These are phyloP conservation scores for Euplagia quadripunctaria DNA, from an alignment of 2,888 invertebrate species.

Conservation along the genomic window DNA sequence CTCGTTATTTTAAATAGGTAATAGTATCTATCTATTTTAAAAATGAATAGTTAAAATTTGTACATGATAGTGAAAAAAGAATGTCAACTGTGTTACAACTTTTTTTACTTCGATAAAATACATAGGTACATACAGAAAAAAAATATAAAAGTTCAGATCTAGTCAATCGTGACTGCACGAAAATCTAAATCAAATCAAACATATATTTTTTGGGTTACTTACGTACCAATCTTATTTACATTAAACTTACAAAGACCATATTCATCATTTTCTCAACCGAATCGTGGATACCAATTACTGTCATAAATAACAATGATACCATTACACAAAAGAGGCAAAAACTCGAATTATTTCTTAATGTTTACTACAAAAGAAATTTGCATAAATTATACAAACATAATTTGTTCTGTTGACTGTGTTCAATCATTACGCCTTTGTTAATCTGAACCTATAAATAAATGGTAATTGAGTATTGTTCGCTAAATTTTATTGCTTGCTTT, in stretches of 20 bases:
- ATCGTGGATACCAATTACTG: background rate
- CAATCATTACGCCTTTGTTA: conserved; percentile 54
- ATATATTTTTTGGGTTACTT: no score
- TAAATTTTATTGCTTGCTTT: conserved; percentile 49
- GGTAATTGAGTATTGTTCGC: conserved; percentile 55
- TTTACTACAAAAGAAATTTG: conserved; percentile 50
- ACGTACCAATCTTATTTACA: no score
- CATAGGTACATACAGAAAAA: no score
- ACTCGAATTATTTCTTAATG: conserved; percentile 23
- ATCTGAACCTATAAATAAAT: conserved; percentile 58
- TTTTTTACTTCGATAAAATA: no score
- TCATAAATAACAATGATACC: background rate
- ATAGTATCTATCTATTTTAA: no score
- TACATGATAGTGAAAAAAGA: no score
- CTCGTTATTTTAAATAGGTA: no score
- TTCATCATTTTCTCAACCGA: background rate
- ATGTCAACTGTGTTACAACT: no score
- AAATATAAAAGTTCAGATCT: no score
- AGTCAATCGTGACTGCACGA: no score
- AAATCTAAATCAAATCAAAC: no score
- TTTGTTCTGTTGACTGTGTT: conserved; percentile 50
- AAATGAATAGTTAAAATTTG: no score
- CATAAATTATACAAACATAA: conserved; percentile 60
- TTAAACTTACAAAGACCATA: background rate
- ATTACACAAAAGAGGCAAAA: conserved; percentile 23